phyloP scores from a whole-genome alignment of 2,797 vertebrate genomes.

The Tenualosa ilisha region DNA sequence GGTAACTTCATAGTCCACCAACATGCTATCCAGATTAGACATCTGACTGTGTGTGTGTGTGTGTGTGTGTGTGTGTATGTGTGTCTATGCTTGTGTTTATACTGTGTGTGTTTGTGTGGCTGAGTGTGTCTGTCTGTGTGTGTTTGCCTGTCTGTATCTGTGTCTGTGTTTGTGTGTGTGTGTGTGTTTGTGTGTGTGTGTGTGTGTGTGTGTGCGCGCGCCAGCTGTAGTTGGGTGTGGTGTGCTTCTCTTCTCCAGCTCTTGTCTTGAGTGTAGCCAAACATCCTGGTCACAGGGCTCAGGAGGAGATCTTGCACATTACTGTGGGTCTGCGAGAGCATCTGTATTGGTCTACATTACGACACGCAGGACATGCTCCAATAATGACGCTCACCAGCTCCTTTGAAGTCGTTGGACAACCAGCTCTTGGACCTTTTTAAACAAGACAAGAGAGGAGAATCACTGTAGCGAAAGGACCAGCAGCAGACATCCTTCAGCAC shows the following conservation, averaged over 20 bases:
- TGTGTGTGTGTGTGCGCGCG: not conserved
- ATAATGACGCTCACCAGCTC: not conserved
- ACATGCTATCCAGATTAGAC: not conserved
- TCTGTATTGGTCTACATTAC: not conserved
- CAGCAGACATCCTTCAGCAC: conserved; percentile 29
- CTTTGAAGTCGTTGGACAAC: not conserved
- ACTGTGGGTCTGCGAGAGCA: not conserved
- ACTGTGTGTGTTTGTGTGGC: conserved; percentile 15
- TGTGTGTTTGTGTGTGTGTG: conserved; percentile 52
- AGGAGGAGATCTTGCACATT: not conserved
- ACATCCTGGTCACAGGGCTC: conserved; percentile 14
- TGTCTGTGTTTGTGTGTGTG: conserved; percentile 30
- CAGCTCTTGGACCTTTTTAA: not conserved
- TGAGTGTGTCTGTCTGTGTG: not conserved
- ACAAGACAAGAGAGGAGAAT: not conserved
- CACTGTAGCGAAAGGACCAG: not conserved
- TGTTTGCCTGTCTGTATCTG: conserved; percentile 23
- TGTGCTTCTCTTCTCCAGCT: not conserved
- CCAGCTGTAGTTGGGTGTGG: conserved; percentile 5
- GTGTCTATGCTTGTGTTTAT: conserved; percentile 60
- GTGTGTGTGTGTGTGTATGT: conserved; percentile 39
- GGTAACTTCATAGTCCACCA: not conserved
- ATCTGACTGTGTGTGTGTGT: not conserved
- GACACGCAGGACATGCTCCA: too few relatives aligned
- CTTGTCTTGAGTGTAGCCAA: not conserved